Percentiles rank a stretch among this genome's conserved stretches.
phyloP scores from a whole-genome alignment of 2,888 invertebrate species.

The Abrostola triplasia region DNA sequence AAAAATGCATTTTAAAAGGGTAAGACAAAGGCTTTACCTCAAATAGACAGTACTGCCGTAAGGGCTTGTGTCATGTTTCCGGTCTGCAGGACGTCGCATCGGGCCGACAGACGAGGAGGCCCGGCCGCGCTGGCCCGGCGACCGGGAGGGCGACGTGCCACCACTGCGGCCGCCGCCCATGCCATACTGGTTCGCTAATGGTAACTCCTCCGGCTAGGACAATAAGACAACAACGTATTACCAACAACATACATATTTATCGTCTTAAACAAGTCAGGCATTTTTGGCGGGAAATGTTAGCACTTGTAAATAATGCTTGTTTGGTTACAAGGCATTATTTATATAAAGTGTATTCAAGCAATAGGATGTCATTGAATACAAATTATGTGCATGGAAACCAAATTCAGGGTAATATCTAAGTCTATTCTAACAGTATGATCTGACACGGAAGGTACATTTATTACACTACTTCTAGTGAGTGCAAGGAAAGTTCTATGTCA shows the following conservation, averaged over 20 bases:
- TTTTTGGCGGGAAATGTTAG: conserved; percentile 45
- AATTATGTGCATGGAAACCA: neutral
- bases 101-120: conserved; percentile 90
- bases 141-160: conserved; percentile 78
- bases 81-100: conserved; percentile 93
- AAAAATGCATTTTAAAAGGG: conserved; percentile 7
- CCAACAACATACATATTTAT: conserved; percentile 2
- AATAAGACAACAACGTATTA: conserved; percentile 53
- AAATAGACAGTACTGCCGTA: conserved; percentile 92
- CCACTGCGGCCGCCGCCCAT: conserved; percentile 77
- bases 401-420: conserved; percentile 3
- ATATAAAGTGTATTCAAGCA: too few species aligned
- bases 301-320: conserved; percentile 9
- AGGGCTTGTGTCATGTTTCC: conserved; percentile 95
- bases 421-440: conserved; percentile 9
- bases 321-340: conserved; percentile 18
- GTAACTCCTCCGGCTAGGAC: conserved; percentile 82
- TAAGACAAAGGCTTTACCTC: conserved; percentile 66
- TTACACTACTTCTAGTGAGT: conserved; percentile 32
- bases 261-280: neutral
- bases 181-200: conserved; percentile 79
- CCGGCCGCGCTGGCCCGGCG: conserved; percentile 79
- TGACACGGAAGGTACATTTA: conserved; percentile 24
- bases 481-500: conserved; percentile 13
- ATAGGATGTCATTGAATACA: neutral